Base-by-base conservation (phyloP, 1,140 invertebrate species). In the Popillia japonica region DNA sequence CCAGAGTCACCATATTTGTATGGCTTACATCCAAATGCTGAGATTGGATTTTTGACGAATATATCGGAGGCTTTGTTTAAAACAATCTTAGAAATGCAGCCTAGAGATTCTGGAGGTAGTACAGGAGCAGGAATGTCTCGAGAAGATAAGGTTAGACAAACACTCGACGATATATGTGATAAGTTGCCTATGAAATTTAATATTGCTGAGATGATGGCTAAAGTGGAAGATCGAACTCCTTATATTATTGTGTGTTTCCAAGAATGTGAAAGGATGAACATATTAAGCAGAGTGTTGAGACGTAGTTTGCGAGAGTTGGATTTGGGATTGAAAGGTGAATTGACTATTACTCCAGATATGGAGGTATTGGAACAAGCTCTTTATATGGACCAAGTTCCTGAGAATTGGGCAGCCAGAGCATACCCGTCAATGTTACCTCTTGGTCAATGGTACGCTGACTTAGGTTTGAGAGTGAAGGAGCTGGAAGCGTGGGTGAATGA, bases 251-350 rank as follows among this genome's bases (percentile, higher is more conserved):
- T 98, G 0, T 95, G 95, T 4, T 93, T 98, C 80, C 97, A 99
- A 89, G 97, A 99, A 88, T 98, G 96, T 86, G 97, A 98, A 86
- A 89, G 96, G 72, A 98, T 99, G 96, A 99, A 98, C 85, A 89
- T 90, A 9, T 88, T 99, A 0, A 95, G 94, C 78, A 87, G 88
- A 6, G 95, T 97, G 87, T 92, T 99, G 34, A 90, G 90, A 77
- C 87, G 94, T 20, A 96, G 96, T 0, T 88, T 99, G 0, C 92
- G 91, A 80, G 96, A 98, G 88, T 87, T 98, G 0, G 93, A 96
- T 80, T 80, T 83, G 23, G 82, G 85, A 7, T 64, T 86, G 34
- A 84, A 85, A 92, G 97, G 97, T 68, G 96, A 98, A 87, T 86
- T 98, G 40, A 98, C 96, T 0, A 97, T 98, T 77, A 97, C 96